Percentiles rank a stretch among this genome's conserved stretches.
Conservation (phyloP, 2,113 vertebrate genomes). For the Typhlomys cinereus region DNA sequence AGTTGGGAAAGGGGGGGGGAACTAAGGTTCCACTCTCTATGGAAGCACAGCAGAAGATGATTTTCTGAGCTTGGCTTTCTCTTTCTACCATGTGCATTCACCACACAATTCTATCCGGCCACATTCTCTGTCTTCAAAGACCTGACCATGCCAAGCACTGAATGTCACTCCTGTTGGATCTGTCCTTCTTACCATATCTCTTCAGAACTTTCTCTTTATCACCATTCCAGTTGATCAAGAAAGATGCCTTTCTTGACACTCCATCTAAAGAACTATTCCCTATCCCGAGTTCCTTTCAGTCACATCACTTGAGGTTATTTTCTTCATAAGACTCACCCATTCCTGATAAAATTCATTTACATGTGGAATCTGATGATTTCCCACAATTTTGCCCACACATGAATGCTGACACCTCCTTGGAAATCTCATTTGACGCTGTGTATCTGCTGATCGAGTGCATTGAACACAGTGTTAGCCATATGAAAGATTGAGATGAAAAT, state of each 20-base stretch:
- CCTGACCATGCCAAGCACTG: neutral
- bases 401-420: neutral
- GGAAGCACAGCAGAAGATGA: too few species aligned
- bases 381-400: neutral
- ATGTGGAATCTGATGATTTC: neutral
- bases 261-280: neutral
- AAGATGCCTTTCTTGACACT: neutral
- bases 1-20: too few species aligned
- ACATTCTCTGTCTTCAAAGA: neutral
- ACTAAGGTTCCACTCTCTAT: too few species aligned
- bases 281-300: neutral
- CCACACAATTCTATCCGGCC: neutral
- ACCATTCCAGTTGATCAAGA: neutral
- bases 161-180: neutral
- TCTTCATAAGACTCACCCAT: neutral
- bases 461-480: neutral
- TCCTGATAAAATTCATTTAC: neutral
- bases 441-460: neutral
- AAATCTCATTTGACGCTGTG: neutral
- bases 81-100: too few species aligned
- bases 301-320: neutral
- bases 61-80: too few species aligned
- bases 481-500: neutral
- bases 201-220: neutral
- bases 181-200: neutral